Evolutionary conservation across 2,113 vertebrate genomes (phyloP).

Genomic region (Aix galericulata): DNA sequence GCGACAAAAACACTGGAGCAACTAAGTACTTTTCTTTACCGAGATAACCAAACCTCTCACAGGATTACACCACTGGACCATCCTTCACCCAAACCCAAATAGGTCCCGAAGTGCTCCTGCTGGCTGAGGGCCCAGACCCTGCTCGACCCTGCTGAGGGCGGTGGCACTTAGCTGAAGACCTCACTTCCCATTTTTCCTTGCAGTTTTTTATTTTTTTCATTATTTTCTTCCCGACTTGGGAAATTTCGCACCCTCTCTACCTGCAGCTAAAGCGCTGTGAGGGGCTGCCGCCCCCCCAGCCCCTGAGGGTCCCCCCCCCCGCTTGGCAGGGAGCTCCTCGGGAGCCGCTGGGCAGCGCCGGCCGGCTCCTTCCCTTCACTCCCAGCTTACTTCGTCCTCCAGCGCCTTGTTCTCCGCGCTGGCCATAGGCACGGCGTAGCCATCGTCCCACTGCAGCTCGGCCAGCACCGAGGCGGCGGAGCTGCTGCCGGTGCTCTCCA

Average conservation of each 20-base stretch:
- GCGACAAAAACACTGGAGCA: too few species aligned
- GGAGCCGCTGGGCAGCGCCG: not conserved
- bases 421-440: constrained; percentile 83
- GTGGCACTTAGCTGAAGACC: too few species aligned
- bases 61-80: not conserved
- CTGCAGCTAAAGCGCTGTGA: too few species aligned
- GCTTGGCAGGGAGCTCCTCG: not conserved
- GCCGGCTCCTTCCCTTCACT: not conserved
- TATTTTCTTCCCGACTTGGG: too few species aligned
- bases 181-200: not conserved
- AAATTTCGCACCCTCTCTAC: too few species aligned
- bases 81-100: accelerated
- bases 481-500: not conserved
- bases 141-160: too few species aligned
- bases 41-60: accelerated
- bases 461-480: constrained; percentile 58
- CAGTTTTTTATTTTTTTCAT: not conserved
- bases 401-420: constrained; percentile 84
- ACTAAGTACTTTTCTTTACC: too few species aligned
- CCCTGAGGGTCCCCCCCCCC: not conserved
- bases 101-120: too few species aligned
- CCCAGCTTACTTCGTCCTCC: constrained; percentile 81
- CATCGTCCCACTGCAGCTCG: constrained; percentile 83
- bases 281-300: not conserved
- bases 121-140: too few species aligned